Base-by-base conservation (phyloP, 92 coral and sea anemone species). In the Blastomussa wellsi region DNA sequence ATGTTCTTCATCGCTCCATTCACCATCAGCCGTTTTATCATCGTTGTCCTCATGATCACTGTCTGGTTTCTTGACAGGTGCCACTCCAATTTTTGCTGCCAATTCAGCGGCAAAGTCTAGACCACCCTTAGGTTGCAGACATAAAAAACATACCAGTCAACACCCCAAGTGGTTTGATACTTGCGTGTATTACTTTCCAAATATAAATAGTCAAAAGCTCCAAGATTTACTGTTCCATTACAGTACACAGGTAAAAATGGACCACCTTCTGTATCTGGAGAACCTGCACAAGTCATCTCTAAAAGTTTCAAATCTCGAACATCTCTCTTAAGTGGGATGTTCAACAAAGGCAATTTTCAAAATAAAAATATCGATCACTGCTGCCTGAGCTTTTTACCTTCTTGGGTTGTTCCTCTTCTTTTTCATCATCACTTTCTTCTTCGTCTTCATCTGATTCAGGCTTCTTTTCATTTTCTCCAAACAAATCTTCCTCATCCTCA, bases 21-120 rank as follows among this genome's bases (percentile, higher is more conserved):
- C 98, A 64, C 72, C 94, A 39, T 90, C 92, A 69, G 86, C 90
- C 10, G 47, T 36, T 39, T 78, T 81, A 0, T 79, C 93, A 20
- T 91, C 90, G 14, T 79, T 91, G 66, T 90, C 91, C 53, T 87
- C 89, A 22, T 44, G 49, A 12, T 84, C 91, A 81, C 77, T 89
- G 42, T 88, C 80, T 60, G 76, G 88, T 66, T 72, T 82, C 12
- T 86, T 89, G 41, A 85, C 88, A 68, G 91, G 89, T 53, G 85
- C 88, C 20, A 89, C 92, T 55, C 98, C 98, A 68, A 94, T 90
- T 70, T 92, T 94, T 64, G 95, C 92, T 11, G 99, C 99, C 55
- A 97, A 83, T 71, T 97, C 98, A 28, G 99, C 88, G 1, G 99
- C 92, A 87, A 97, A 97, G 87, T 94, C 98, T 78, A 97, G 60